These are phyloP conservation scores for Phalanger gymnotis DNA, from an alignment of 2,797 vertebrate species.

Conservation along the genomic window DNA sequence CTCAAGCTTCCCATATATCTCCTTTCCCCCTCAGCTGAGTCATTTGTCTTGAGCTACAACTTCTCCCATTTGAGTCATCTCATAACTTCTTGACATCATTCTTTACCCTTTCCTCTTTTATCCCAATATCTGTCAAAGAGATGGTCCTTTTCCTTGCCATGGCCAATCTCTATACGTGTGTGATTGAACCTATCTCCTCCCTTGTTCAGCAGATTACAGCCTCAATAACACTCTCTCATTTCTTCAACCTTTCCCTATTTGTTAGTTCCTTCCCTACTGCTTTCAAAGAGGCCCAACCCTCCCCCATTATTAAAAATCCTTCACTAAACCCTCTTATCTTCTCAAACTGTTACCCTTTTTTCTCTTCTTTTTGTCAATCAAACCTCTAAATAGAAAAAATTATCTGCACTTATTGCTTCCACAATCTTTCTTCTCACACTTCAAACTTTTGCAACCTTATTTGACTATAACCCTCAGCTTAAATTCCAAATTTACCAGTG, in stretches of 20 bases:
- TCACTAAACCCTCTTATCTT: not conserved
- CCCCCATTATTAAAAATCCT: not conserved
- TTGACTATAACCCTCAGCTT: not conserved
- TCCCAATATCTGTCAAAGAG: not conserved
- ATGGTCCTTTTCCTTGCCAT: not conserved
- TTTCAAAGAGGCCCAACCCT: not conserved
- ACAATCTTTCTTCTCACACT: not conserved
- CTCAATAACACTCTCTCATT: not conserved
- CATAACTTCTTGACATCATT: not conserved
- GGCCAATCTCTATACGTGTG: not conserved
- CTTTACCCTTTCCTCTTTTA: not conserved
- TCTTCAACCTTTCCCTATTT: not conserved
- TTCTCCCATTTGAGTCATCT: not conserved
- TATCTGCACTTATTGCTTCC: not conserved
- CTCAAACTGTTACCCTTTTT: not conserved
- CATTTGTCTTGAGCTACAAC: not conserved
- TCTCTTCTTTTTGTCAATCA: too few relatives aligned
- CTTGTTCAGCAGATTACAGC: not conserved
- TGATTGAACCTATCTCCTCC: not conserved
- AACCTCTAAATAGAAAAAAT: not conserved
- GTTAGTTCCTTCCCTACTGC: not conserved
- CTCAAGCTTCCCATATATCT: not conserved
- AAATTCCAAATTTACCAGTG: not conserved
- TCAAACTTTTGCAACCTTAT: not conserved
- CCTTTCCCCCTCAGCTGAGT: not conserved